phyloP scores from a whole-genome alignment of 2,113 vertebrate species.

The Poeciliopsis retropinna region DNA sequence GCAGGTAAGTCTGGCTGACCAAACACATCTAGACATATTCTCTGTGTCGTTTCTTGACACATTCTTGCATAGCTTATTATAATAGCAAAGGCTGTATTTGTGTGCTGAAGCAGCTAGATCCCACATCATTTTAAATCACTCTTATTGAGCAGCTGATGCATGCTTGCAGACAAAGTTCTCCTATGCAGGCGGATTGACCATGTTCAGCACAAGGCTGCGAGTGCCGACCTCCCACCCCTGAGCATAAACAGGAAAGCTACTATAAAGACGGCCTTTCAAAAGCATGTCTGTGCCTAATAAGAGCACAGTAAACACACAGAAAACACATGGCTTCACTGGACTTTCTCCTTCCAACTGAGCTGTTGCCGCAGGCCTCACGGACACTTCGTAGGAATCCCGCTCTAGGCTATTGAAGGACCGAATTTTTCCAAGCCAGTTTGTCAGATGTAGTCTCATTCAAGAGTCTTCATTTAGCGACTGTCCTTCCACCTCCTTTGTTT shows the following conservation, averaged over 20 bases:
- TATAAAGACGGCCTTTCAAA: constrained; percentile 79
- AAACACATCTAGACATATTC: constrained; percentile 13
- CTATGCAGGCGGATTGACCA: constrained; percentile 63
- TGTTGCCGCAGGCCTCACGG: constrained; percentile 49
- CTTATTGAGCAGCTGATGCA: constrained; percentile 40
- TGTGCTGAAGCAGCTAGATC: constrained; percentile 42
- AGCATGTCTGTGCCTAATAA: constrained; percentile 76
- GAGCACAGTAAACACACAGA: constrained; percentile 76
- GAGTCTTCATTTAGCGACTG: constrained; percentile 30
- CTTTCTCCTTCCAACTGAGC: constrained; percentile 56
- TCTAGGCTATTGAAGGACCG: constrained; percentile 53
- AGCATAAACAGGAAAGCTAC: constrained; percentile 80
- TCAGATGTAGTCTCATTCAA: constrained; percentile 38
- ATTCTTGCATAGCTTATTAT: constrained; percentile 27
- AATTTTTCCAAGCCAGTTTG: constrained; percentile 51
- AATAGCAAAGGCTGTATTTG: constrained; percentile 14
- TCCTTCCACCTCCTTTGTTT: constrained; percentile 17
- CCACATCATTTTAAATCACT: constrained; percentile 42
- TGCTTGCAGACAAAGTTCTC: constrained; percentile 49
- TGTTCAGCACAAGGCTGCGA: constrained; percentile 71
- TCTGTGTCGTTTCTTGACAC: not conserved
- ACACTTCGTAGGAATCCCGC: constrained; percentile 62
- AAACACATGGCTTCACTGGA: constrained; percentile 72
- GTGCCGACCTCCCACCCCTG: constrained; percentile 74
- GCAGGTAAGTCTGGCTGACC: constrained; percentile 83